phyloP scores from a whole-genome alignment of 2,888 invertebrate species.

The Scaptomyza reducta region DNA sequence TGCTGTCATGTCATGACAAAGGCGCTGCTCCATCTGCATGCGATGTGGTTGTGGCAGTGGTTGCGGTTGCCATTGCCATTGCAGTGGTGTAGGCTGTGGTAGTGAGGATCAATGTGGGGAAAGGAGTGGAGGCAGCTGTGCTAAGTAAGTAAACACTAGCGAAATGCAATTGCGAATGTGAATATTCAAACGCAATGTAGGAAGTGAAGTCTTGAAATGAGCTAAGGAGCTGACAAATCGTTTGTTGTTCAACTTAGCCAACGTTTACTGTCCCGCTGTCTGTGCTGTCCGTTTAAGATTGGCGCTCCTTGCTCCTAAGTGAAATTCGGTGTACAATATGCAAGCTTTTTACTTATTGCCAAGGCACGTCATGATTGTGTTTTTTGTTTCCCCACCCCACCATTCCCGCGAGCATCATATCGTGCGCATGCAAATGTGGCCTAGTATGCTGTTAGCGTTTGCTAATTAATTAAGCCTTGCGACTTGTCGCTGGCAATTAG shows the following conservation, averaged over 20 bases:
- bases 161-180: slow-evolving; percentile 66
- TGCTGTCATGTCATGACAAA: slow-evolving; percentile 82
- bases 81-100: slow-evolving; percentile 1
- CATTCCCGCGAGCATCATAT: slow-evolving; percentile 10
- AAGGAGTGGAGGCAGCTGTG: neutral
- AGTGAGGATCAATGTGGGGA: neutral
- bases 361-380: slow-evolving; percentile 26
- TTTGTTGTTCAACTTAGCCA: slow-evolving; percentile 59
- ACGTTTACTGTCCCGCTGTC: slow-evolving; percentile 43
- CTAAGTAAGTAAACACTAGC: slow-evolving; percentile 73
- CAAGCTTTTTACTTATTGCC: slow-evolving; percentile 40
- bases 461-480: slow-evolving; percentile 70
- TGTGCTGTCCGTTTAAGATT: slow-evolving; percentile 29
- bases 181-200: slow-evolving; percentile 75
- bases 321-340: slow-evolving; percentile 68
- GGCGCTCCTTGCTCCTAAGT: slow-evolving; percentile 54
- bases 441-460: slow-evolving; percentile 56
- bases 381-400: neutral
- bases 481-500: slow-evolving; percentile 74
- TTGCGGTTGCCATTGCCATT: neutral
- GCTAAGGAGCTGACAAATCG: slow-evolving; percentile 72
- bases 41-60: slow-evolving; percentile 42
- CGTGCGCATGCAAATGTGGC: slow-evolving; percentile 61
- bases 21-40: slow-evolving; percentile 77
- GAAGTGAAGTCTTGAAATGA: slow-evolving; percentile 74